Percentiles rank a stretch among this genome's conserved stretches.
phyloP scores from a whole-genome alignment of 2,888 invertebrate genomes.

The Iphiclides podalirius region DNA sequence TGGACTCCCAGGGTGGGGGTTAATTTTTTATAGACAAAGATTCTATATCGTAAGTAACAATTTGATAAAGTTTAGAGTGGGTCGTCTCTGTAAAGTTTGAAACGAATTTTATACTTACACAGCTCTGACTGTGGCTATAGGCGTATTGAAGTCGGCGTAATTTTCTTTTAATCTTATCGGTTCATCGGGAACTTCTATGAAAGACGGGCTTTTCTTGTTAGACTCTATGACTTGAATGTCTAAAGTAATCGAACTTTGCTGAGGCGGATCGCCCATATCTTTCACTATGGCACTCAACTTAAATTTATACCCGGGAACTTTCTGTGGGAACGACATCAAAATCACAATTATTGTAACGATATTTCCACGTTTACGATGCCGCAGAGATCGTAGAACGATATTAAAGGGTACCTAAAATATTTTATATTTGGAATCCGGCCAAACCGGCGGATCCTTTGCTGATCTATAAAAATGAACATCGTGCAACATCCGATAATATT shows the following conservation, averaged over 20 bases:
- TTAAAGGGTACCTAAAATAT: constrained; percentile 23
- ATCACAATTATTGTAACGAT: constrained; percentile 23
- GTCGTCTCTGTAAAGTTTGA: no score
- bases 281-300: constrained; percentile 87
- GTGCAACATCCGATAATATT: constrained; percentile 17
- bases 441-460: constrained; percentile 16
- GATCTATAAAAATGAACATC: constrained; percentile 20
- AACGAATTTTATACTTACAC: constrained; percentile 79
- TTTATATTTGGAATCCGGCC: constrained; percentile 22
- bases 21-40: no score
- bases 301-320: constrained; percentile 82
- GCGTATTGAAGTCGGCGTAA: constrained; percentile 84
- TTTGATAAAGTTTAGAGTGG: no score
- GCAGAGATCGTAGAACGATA: constrained; percentile 20
- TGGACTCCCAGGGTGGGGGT: no score
- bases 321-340: constrained; percentile 59
- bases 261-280: constrained; percentile 85
- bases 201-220: constrained; percentile 91
- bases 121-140: constrained; percentile 86
- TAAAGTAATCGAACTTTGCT: constrained; percentile 86
- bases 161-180: constrained; percentile 87
- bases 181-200: constrained; percentile 80
- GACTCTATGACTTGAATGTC: constrained; percentile 92
- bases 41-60: no score
- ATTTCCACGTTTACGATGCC: constrained; percentile 21